Evolutionary conservation across 2,113 vertebrate species (phyloP).

Genomic region (Erythrocercus mccallii): DNA sequence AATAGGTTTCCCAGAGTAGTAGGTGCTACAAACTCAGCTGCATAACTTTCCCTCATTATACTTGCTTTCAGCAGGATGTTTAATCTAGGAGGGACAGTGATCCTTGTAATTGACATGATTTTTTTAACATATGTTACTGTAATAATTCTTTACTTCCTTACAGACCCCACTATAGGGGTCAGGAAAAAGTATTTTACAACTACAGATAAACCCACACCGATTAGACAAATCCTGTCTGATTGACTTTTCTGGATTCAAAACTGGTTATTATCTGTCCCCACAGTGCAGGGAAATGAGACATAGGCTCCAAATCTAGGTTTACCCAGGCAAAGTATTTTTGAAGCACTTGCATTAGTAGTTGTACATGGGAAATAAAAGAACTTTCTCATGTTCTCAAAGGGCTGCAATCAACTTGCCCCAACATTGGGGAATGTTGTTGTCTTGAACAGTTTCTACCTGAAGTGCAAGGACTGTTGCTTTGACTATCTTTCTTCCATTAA

Average conservation of each 20-base stretch:
- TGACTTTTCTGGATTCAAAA: neutral
- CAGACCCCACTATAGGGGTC: neutral
- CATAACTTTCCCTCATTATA: rapidly evolving
- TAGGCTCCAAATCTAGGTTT: neutral
- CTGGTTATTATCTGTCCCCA: neutral
- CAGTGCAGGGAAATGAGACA: neutral
- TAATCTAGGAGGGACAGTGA: neutral
- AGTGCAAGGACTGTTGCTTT: neutral
- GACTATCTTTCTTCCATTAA: neutral
- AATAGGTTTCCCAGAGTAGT: neutral
- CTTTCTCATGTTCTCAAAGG: neutral
- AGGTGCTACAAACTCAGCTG: neutral
- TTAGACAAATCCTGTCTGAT: neutral
- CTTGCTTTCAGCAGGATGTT: neutral
- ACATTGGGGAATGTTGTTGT: neutral
- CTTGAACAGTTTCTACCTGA: neutral
- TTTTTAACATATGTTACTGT: neutral
- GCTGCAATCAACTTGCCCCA: neutral
- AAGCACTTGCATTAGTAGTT: neutral
- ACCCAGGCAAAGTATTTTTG: neutral
- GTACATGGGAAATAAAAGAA: neutral
- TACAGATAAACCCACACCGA: rapidly evolving
- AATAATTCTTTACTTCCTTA: neutral
- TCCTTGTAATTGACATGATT: neutral
- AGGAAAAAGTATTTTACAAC: neutral